These are phyloP conservation scores for Metridium senile DNA, from an alignment of 92 coral and sea anemone genomes.

Conservation along the genomic window DNA sequence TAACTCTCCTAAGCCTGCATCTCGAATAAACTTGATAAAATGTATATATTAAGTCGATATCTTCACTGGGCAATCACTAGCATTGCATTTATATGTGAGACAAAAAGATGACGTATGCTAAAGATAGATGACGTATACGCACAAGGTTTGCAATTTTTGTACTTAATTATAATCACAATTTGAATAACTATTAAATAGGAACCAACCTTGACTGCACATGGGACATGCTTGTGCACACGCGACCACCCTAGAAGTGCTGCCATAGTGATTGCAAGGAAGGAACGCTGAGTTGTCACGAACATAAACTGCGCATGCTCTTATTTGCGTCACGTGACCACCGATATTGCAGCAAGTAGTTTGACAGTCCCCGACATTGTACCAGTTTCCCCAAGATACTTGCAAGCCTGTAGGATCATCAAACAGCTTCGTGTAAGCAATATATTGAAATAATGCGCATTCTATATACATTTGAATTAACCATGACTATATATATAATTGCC, in stretches of 20 bases:
- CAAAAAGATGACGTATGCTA: no score
- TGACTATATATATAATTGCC: no score
- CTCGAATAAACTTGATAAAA: no score
- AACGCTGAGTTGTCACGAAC: not conserved
- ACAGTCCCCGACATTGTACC: constrained; percentile 18
- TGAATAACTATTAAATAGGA: no score
- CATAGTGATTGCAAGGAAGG: constrained; percentile 7
- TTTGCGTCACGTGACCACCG: constrained; percentile 19
- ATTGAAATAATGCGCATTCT: not conserved
- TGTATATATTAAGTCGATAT: no score
- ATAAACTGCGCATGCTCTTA: constrained; percentile 4
- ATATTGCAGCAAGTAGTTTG: not conserved
- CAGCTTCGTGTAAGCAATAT: not conserved
- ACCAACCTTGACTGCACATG: constrained; percentile 11
- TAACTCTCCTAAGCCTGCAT: no score
- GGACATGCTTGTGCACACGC: constrained; percentile 2
- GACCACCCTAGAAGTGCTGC: constrained; percentile 3
- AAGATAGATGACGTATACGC: no score
- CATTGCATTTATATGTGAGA: no score
- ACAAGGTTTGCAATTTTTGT: no score
- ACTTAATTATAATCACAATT: no score
- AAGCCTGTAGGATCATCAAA: not conserved
- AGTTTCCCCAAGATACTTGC: not conserved
- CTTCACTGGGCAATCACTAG: no score
- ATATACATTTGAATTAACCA: no score